phyloP scores from a whole-genome alignment of 2,888 invertebrate species.

The Cryptocephalus moraei region DNA sequence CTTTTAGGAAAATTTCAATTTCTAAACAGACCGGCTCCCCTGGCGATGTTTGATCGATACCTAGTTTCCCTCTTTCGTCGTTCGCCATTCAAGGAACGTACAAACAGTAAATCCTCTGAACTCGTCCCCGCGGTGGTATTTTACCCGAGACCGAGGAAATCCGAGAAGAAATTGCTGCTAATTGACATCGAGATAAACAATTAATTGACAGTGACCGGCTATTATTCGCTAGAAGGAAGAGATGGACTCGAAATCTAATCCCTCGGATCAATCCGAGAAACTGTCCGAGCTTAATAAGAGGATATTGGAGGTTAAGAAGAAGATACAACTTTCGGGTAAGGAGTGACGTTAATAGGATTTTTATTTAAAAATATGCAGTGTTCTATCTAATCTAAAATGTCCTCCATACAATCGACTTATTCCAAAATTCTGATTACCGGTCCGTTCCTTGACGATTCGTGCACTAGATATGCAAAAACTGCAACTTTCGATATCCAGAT shows the following conservation, averaged over 20 bases:
- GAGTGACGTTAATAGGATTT: background rate
- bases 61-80: too few relatives aligned
- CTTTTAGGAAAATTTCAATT: too few relatives aligned
- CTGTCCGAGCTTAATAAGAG: conserved; percentile 59
- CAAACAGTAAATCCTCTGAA: background rate
- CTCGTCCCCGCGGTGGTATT: conserved; percentile 4
- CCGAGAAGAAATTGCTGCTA: conserved; percentile 14
- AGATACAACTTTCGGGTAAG: conserved; percentile 72
- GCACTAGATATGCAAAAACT: too few relatives aligned
- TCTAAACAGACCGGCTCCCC: too few relatives aligned
- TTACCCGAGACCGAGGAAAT: conserved; percentile 7
- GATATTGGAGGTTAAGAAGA: conserved; percentile 77
- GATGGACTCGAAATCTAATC: conserved; percentile 40
- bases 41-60: too few relatives aligned
- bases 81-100: conserved; percentile 1
- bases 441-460: too few relatives aligned
- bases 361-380: too few relatives aligned
- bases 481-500: too few relatives aligned
- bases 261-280: conserved; percentile 39
- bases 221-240: background rate
- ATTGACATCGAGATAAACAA: conserved; percentile 22
- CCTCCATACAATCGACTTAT: too few relatives aligned
- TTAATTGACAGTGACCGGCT: conserved; percentile 14
- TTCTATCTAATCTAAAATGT: too few relatives aligned
- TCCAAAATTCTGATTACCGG: too few relatives aligned